These are phyloP conservation scores for Nannoperca obscura DNA, from an alignment of 2,797 vertebrate species.

Conservation along the genomic window DNA sequence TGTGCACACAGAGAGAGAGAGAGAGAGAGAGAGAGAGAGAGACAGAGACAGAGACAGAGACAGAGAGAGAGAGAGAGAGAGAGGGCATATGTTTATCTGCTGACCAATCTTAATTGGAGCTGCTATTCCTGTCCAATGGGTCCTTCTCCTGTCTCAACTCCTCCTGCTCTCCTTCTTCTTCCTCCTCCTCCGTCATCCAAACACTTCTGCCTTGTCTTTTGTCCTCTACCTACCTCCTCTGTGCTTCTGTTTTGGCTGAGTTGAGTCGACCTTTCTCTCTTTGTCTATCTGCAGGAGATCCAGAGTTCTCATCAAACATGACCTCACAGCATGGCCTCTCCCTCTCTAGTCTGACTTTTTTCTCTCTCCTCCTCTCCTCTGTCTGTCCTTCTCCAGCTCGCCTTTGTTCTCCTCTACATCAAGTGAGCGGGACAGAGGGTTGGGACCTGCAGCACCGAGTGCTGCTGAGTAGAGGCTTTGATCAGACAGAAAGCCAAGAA, in stretches of 20 bases:
- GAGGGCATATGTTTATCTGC: constrained; percentile 68
- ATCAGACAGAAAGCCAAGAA: constrained; percentile 71
- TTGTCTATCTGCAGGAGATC: constrained; percentile 66
- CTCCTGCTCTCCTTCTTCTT: constrained; percentile 14
- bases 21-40: too few relatives aligned
- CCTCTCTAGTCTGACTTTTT: constrained; percentile 61
- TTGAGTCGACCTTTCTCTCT: constrained; percentile 67
- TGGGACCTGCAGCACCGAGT: constrained; percentile 71
- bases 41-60: too few relatives aligned
- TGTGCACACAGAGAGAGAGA: too few relatives aligned
- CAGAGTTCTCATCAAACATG: constrained; percentile 75
- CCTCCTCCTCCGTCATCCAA: constrained; percentile 32
- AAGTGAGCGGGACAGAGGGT: constrained; percentile 70
- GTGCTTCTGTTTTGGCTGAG: constrained; percentile 63
- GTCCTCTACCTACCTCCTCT: constrained; percentile 62
- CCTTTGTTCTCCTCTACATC: constrained; percentile 76
- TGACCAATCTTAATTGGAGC: constrained; percentile 81
- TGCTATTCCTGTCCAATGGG: constrained; percentile 59
- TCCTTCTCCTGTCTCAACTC: constrained; percentile 49
- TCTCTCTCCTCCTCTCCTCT: constrained; percentile 61
- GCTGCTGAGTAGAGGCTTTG: constrained; percentile 76
- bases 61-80: too few relatives aligned
- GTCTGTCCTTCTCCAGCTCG: constrained; percentile 65
- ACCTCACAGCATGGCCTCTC: constrained; percentile 70
- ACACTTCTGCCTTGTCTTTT: constrained; percentile 50